Percentiles rank a stretch among this genome's conserved stretches.
phyloP scores from a whole-genome alignment of 2,797 vertebrate species.

The Coendou prehensilis region DNA sequence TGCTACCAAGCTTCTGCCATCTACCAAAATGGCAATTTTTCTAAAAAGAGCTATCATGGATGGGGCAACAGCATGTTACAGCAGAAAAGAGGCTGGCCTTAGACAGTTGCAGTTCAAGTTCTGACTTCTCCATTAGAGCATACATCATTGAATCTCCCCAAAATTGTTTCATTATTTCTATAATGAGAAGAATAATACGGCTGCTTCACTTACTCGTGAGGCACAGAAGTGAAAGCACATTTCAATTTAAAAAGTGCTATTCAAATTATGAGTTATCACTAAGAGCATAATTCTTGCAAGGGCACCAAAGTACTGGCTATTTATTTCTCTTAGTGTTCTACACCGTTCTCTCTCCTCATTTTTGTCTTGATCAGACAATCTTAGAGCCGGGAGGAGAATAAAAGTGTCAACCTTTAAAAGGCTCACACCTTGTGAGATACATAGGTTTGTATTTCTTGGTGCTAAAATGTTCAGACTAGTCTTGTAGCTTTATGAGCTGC shows the following conservation, averaged over 20 bases:
- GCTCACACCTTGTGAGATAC: constrained; percentile 80
- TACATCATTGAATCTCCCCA: neutral
- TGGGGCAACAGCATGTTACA: neutral
- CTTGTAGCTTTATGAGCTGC: constrained; percentile 80
- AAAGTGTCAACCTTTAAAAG: constrained; percentile 81
- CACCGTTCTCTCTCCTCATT: constrained; percentile 35
- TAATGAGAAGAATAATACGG: constrained; percentile 25
- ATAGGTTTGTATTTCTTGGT: constrained; percentile 84
- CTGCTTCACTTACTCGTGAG: constrained; percentile 1
- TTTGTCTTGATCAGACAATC: constrained; percentile 74
- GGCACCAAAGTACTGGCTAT: neutral
- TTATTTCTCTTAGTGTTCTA: constrained; percentile 45
- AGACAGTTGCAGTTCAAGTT: neutral
- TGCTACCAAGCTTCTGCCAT: constrained; percentile 68
- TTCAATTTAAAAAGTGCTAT: constrained; percentile 33
- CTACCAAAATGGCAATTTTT: constrained; percentile 74
- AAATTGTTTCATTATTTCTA: neutral
- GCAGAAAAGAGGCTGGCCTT: neutral
- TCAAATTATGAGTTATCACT: constrained; percentile 42
- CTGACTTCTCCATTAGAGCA: neutral
- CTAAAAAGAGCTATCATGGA: neutral
- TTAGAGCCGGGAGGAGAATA: constrained; percentile 73
- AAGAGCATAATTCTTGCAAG: neutral
- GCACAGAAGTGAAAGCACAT: neutral
- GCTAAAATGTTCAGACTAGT: constrained; percentile 78